Evolutionary conservation across 1,140 invertebrate species (phyloP).

Genomic region (Phymastichus coffea): DNA sequence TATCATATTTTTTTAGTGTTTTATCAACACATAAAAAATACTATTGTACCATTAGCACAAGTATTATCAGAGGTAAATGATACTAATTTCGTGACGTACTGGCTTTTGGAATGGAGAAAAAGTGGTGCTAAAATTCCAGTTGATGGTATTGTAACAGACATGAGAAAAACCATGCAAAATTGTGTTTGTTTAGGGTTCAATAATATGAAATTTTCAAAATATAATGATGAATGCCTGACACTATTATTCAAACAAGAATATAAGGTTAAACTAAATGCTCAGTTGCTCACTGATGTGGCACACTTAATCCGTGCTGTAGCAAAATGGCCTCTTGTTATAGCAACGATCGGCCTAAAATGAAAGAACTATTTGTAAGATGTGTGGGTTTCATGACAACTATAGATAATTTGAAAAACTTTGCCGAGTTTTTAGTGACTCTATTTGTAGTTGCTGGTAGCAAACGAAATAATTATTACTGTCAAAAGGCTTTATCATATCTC

Average conservation of each 20-base stretch:
- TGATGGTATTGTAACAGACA: neutral
- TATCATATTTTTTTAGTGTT: neutral
- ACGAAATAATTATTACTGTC: neutral
- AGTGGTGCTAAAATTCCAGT: neutral
- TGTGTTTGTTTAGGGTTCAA: no score
- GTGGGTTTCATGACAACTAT: neutral
- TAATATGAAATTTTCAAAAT: no score
- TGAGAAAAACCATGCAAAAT: neutral
- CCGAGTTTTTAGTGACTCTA: neutral
- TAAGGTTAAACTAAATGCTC: neutral
- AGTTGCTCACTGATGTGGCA: neutral
- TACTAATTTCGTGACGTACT: neutral
- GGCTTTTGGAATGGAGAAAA: neutral
- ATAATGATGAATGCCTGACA: neutral
- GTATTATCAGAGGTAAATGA: constrained; percentile 10
- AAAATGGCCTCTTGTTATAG: neutral
- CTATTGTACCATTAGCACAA: neutral
- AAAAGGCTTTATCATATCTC: neutral
- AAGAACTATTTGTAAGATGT: constrained; percentile 2
- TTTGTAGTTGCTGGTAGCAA: neutral
- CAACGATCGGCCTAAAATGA: no score
- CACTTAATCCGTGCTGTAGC: neutral
- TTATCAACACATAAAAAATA: neutral
- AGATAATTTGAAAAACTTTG: neutral
- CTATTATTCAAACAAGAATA: neutral